phyloP scores from a whole-genome alignment of 1,140 invertebrate species.

The Atopsyche davidsoni region DNA sequence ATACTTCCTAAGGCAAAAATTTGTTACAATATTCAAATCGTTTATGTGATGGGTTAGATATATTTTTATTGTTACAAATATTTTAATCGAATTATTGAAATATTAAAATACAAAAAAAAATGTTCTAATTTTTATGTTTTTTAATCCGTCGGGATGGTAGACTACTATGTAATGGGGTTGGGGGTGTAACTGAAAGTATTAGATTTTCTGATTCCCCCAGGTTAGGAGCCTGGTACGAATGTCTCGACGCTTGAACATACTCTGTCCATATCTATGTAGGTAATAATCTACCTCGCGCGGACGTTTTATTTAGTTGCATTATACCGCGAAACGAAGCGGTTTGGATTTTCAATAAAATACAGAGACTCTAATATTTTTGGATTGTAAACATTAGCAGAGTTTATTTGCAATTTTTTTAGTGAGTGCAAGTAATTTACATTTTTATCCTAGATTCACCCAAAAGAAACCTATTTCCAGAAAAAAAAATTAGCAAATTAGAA shows the following conservation, averaged over 20 bases:
- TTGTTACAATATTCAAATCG: no score
- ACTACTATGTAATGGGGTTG: no score
- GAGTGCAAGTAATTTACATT: neutral
- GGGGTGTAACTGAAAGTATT: no score
- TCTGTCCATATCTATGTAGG: neutral
- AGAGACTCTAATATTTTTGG: neutral
- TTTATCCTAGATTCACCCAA: constrained; percentile 3
- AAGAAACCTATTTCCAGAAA: constrained; percentile 16
- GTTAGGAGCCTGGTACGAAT: constrained; percentile 11
- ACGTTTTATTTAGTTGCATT: constrained; percentile 13
- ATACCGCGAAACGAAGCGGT: constrained; percentile 11
- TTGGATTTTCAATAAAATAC: neutral
- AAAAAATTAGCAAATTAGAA: constrained; percentile 9
- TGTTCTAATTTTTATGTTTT: no score
- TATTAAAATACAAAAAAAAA: no score
- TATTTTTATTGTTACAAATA: no score
- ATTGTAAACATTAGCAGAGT: neutral
- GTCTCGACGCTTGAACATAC: constrained; percentile 3
- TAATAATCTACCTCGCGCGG: neutral
- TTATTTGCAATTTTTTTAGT: neutral
- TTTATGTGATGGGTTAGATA: no score
- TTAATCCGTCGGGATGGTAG: no score
- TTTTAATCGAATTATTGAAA: no score
- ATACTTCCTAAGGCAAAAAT: no score
- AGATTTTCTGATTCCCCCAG: no score